Percentiles rank a stretch among this genome's conserved stretches.
These are phyloP conservation scores for Arenicola marina DNA, from an alignment of 2,888 invertebrate genomes.

Conservation along the genomic window DNA sequence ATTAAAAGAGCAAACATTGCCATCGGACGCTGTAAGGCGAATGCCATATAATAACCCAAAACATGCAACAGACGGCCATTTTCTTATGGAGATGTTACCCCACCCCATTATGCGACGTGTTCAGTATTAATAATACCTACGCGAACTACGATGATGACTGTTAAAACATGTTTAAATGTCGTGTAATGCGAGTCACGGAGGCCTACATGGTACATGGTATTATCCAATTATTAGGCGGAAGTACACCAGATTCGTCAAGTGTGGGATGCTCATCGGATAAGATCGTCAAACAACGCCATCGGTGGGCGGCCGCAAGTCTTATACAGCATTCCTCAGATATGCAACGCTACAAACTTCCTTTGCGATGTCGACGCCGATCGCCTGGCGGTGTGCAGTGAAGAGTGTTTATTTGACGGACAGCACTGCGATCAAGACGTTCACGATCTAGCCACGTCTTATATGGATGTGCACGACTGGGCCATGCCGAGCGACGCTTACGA, in stretches of 20 bases:
- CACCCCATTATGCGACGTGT: no score
- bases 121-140: no score
- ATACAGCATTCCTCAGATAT: neutral
- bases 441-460: neutral
- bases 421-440: neutral
- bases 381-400: neutral
- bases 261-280: neutral
- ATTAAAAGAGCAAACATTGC: neutral
- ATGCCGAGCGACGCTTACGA: neutral
- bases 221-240: neutral
- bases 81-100: neutral
- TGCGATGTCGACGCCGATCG: neutral
- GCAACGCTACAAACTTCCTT: neutral
- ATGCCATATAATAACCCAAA: neutral
- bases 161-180: no score
- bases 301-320: neutral
- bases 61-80: neutral
- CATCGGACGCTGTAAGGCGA: no score
- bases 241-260: neutral
- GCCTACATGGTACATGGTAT: no score
- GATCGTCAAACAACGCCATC: no score
- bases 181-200: no score
- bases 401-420: neutral
- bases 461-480: neutral
- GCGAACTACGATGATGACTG: no score